These are phyloP conservation scores for Lutraria lutraria DNA, from an alignment of 2,888 invertebrate species.

Conservation along the genomic window DNA sequence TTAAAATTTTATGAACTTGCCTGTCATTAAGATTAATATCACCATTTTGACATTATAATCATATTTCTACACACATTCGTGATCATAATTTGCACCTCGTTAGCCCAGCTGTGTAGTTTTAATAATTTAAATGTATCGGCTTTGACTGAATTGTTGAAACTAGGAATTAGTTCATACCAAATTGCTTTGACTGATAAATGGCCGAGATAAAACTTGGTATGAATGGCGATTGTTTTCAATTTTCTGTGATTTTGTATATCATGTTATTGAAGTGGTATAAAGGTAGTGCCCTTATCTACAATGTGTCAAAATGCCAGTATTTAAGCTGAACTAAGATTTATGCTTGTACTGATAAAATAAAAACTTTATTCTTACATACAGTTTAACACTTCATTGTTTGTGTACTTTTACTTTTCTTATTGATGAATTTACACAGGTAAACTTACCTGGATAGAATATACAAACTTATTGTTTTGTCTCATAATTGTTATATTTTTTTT, in stretches of 20 bases:
- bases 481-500: no score
- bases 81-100: not conserved
- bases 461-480: no score
- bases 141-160: slow-evolving; percentile 8
- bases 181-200: slow-evolving; percentile 10
- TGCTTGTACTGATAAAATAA: slow-evolving; percentile 8
- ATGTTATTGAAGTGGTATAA: slow-evolving; percentile 25
- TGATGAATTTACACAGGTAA: not conserved
- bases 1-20: not conserved
- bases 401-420: slow-evolving; percentile 8
- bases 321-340: not conserved
- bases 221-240: slow-evolving; percentile 23
- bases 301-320: slow-evolving; percentile 39
- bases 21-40: not conserved
- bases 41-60: not conserved
- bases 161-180: slow-evolving; percentile 17
- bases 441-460: no score
- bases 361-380: not conserved
- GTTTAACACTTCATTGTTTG: slow-evolving; percentile 10
- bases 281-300: slow-evolving; percentile 29
- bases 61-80: not conserved
- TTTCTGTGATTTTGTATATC: slow-evolving; percentile 28
- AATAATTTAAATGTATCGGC: not conserved
- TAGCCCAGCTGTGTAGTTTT: not conserved
- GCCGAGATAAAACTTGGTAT: slow-evolving; percentile 26